A percentile compares a stretch with the other conserved stretches of the same genome.
phyloP scores from a whole-genome alignment of 64 coral and sea anemone species.

The Hydrozoanthus tunicans region DNA sequence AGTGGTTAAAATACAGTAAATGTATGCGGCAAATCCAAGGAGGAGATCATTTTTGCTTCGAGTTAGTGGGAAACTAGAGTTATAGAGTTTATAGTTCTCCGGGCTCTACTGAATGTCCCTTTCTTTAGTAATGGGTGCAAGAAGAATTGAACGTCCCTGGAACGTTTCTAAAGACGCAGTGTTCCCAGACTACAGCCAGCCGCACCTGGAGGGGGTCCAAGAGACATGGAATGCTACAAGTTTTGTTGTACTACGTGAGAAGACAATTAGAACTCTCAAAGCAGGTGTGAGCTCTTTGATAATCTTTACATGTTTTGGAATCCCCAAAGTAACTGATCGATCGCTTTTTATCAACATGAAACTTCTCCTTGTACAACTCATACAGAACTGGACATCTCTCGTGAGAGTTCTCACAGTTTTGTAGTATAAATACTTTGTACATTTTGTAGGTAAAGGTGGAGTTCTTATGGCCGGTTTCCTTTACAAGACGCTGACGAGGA shows the following conservation, averaged over 20 bases:
- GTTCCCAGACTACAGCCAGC: slow-evolving; percentile 10
- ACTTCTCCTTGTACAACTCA: no score
- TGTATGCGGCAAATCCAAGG: no score
- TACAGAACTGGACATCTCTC: no score
- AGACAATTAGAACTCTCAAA: slow-evolving; percentile 25
- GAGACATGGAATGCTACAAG: slow-evolving; percentile 38
- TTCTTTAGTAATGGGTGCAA: slow-evolving; percentile 24
- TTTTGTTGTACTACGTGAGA: slow-evolving; percentile 13
- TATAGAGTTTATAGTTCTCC: no score
- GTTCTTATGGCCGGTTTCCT: slow-evolving; percentile 26
- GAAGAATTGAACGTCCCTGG: slow-evolving; percentile 8
- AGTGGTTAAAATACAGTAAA: no score
- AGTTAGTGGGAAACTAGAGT: no score
- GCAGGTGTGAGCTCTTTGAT: slow-evolving; percentile 6
- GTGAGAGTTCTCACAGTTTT: no score
- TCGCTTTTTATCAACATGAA: no score
- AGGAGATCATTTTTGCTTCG: no score
- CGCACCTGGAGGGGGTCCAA: not conserved
- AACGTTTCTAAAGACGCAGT: slow-evolving; percentile 18
- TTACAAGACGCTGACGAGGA: slow-evolving; percentile 44
- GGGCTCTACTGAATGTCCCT: not conserved
- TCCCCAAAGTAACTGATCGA: no score
- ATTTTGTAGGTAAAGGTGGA: not conserved
- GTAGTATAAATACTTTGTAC: not conserved
- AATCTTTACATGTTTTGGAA: not conserved